Percentiles rank a stretch among this genome's conserved stretches.
phyloP scores from a whole-genome alignment of 2,888 invertebrate genomes.

The Drosophila quinaria region DNA sequence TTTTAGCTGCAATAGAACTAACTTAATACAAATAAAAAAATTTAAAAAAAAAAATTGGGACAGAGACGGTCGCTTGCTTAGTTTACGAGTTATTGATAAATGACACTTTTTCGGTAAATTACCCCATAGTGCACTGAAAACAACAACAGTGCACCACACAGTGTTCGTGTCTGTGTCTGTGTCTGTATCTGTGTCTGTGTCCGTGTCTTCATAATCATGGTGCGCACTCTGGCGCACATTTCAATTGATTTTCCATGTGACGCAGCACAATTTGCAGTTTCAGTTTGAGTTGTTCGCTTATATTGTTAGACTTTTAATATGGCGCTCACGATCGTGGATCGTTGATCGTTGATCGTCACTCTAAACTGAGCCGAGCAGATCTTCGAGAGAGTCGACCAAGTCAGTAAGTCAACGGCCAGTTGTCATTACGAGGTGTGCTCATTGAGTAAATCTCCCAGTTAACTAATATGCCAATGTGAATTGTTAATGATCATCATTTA shows the following conservation, averaged over 20 bases:
- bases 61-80: too few species aligned
- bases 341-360: slow-evolving; percentile 22
- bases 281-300: slow-evolving; percentile 14
- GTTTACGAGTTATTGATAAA: too few species aligned
- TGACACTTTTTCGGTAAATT: too few species aligned
- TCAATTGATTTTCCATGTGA: slow-evolving; percentile 81
- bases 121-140: too few species aligned
- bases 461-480: slow-evolving; percentile 10
- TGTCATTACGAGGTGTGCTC: slow-evolving; percentile 44
- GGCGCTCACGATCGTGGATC: slow-evolving; percentile 61
- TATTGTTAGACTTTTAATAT: slow-evolving; percentile 69
- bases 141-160: too few species aligned
- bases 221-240: slow-evolving; percentile 66
- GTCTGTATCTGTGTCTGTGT: slow-evolving; percentile 52
- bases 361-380: slow-evolving; percentile 7
- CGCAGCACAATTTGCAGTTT: slow-evolving; percentile 73
- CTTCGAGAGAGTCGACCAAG: slow-evolving; percentile 27
- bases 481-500: slow-evolving; percentile 7
- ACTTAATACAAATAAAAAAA: too few species aligned
- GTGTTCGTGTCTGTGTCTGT: slow-evolving; percentile 42
- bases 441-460: slow-evolving; percentile 20
- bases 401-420: slow-evolving; percentile 23
- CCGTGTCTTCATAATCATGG: slow-evolving; percentile 78
- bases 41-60: too few species aligned
- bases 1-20: too few species aligned